Evolutionary conservation across 2,113 vertebrate species (phyloP), one percentile per base, ranked within the genome.

Genomic region (Bothrops jararaca): DNA sequence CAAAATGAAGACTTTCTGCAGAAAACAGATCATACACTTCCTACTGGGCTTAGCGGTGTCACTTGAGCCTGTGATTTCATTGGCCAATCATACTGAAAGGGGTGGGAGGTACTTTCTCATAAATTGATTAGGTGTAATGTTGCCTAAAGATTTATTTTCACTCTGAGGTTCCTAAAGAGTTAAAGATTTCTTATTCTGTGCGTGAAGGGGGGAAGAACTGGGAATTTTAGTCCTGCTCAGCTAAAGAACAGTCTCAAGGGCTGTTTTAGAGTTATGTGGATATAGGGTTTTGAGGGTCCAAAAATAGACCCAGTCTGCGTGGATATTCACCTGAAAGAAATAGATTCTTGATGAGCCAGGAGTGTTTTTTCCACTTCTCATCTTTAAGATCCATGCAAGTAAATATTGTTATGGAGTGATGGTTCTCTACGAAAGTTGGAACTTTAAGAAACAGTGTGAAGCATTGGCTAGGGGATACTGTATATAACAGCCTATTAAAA

Each of bases 151-250:
- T 74, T 18, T 74, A 15, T 74, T 74, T 74, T 7, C 64, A 74
- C 1, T 74, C 64, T 74, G 64, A 74, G 12, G 64, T 74, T 74
- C 64, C 13, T n/a, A 18, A 74, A 74, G n/a, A 34, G 64, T 29
- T 69, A 69, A 69, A 69, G 29, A 69, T n/a, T 69, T n/a, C 29
- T 69, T 69, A n/a, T 15, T 69, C 34, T 29, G 9, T 10, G 58
- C 3, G 10, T 0, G 57, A 10, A 5, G 1, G 0, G 2, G 64
- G n/a, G 13, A n/a, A 6, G 29, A 18, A 13, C 69, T 74, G 13
- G 5, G n/a, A 18, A 80, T 80, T 39, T 80, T 80, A 80, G n/a
- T 18, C n/a, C 69, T 80, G 69, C 2, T 80, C 15, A 80, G 2
- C 15, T 80, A 74, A 74, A 34, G 5, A 20, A 74, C 15, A 20